phyloP scores from a whole-genome alignment of 1,140 invertebrate species.

The Magallana gigas region DNA sequence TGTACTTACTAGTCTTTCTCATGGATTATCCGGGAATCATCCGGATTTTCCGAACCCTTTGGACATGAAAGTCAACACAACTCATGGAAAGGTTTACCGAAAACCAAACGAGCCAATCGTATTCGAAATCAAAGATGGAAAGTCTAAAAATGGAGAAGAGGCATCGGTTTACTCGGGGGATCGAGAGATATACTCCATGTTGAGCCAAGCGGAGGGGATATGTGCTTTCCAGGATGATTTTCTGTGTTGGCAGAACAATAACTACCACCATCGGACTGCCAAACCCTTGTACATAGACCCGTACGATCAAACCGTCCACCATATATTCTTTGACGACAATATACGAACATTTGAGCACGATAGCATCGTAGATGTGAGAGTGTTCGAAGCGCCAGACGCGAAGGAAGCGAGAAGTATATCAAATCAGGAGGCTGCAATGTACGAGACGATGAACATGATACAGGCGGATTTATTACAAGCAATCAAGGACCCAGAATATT shows the following conservation, averaged over 20 bases:
- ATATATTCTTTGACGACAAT: constrained; percentile 79
- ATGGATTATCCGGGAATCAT: constrained; percentile 71
- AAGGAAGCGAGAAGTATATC: constrained; percentile 64
- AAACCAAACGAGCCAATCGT: constrained; percentile 56
- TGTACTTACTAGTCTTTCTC: constrained; percentile 69
- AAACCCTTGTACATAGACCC: constrained; percentile 77
- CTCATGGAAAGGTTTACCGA: constrained; percentile 62
- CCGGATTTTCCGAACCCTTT: constrained; percentile 67
- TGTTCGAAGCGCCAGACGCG: constrained; percentile 64
- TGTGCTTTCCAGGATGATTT: constrained; percentile 76
- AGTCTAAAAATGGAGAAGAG: constrained; percentile 35
- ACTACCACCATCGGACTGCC: constrained; percentile 68
- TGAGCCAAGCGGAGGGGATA: constrained; percentile 69
- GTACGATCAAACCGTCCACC: constrained; percentile 69
- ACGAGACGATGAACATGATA: constrained; percentile 75
- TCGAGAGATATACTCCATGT: constrained; percentile 71
- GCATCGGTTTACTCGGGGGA: constrained; percentile 55
- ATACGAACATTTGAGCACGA: constrained; percentile 74
- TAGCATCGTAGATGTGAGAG: constrained; percentile 75
- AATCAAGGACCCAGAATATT: constrained; percentile 74
- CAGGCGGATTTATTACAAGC: constrained; percentile 75
- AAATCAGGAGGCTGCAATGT: constrained; percentile 65
- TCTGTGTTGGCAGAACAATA: constrained; percentile 71
- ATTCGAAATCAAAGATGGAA: constrained; percentile 50
- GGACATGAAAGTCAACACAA: constrained; percentile 55